Percentiles rank a stretch among this genome's conserved stretches.
Conservation (phyloP, 2,888 invertebrate species). For the Adineta ricciae region DNA sequence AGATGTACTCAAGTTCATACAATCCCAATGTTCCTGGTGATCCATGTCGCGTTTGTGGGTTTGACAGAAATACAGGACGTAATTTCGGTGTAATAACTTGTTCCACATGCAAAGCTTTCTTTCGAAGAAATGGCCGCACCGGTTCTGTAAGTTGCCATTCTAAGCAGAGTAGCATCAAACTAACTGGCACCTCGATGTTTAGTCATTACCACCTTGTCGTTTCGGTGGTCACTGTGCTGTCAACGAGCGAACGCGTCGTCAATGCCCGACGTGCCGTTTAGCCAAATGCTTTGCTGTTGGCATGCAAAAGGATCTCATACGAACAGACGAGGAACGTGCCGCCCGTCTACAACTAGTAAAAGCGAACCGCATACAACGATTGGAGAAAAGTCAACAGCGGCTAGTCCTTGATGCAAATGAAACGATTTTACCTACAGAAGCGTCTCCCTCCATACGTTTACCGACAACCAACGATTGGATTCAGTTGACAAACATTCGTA, state of each 20-base stretch:
- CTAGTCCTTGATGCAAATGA: neutral
- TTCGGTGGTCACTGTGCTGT: neutral
- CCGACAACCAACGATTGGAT: neutral
- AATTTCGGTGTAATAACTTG: neutral
- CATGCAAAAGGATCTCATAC: conserved; percentile 41
- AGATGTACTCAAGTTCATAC: neutral
- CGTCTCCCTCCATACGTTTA: neutral
- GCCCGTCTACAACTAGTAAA: neutral
- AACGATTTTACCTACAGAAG: neutral
- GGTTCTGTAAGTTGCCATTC: neutral
- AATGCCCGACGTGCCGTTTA: conserved; percentile 45
- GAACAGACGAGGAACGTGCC: neutral
- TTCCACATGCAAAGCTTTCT: neutral
- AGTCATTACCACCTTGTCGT: neutral
- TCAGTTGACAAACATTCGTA: neutral
- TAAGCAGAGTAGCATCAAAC: no score
- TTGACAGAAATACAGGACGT: neutral
- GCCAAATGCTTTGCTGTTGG: conserved; percentile 47
- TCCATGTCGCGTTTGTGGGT: neutral
- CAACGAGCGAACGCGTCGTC: neutral
- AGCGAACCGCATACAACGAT: neutral
- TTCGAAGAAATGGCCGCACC: neutral
- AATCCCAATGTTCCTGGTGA: neutral
- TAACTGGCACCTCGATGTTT: neutral
- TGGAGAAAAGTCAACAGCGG: neutral